phyloP scores from a whole-genome alignment of 2,113 vertebrate genomes.

The Hipposideros armiger region DNA sequence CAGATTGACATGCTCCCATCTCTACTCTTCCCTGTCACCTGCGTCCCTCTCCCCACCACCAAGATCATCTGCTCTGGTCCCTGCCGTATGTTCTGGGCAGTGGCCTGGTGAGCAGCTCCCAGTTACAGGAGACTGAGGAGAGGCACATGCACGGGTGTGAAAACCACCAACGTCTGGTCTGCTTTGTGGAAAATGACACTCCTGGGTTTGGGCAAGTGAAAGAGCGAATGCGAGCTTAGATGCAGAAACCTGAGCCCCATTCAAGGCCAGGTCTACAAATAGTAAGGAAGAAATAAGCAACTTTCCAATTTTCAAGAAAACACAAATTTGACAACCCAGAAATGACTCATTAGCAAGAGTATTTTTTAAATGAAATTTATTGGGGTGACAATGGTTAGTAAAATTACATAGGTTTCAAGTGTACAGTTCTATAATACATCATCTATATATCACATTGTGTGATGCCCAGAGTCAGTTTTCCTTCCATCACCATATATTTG shows the following conservation, averaged over 20 bases:
- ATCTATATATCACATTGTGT: no score
- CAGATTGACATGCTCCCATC: not conserved
- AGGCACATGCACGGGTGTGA: not conserved
- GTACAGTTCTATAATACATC: no score
- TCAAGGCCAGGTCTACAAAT: not conserved
- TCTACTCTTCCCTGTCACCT: not conserved
- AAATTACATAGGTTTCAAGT: no score
- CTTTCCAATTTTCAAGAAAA: slow-evolving; percentile 13
- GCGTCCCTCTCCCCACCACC: no score
- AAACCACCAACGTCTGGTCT: not conserved
- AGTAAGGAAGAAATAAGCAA: not conserved
- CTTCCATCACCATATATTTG: no score
- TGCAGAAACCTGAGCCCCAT: not conserved
- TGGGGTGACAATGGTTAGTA: no score
- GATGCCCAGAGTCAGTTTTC: no score
- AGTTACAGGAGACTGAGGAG: not conserved
- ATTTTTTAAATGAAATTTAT: not conserved
- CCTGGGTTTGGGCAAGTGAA: not conserved
- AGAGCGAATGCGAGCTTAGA: fast-evolving
- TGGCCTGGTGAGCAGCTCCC: not conserved
- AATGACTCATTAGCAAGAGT: not conserved
- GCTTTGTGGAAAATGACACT: not conserved
- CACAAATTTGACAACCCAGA: not conserved
- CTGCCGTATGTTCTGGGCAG: no score
- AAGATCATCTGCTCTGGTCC: not conserved